Percentiles rank a stretch among this genome's conserved stretches.
These are phyloP conservation scores for Eonycteris spelaea DNA, from an alignment of 2,113 vertebrate species.

Conservation along the genomic window DNA sequence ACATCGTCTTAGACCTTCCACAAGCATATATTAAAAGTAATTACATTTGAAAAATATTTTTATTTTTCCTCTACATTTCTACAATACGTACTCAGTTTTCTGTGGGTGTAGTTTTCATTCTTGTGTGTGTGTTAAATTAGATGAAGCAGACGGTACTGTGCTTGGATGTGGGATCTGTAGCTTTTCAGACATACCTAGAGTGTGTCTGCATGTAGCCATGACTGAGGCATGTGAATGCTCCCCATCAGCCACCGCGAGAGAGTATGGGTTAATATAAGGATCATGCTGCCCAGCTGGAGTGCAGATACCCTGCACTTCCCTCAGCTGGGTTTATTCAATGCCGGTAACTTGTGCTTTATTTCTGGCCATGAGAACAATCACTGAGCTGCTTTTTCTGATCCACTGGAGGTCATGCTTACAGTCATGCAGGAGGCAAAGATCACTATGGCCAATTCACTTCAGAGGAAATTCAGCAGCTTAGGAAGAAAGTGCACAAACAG, in stretches of 20 bases:
- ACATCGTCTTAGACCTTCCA: constrained; percentile 89
- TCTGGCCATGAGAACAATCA: constrained; percentile 75
- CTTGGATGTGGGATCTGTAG: constrained; percentile 74
- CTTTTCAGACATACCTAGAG: constrained; percentile 59
- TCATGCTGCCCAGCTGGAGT: constrained; percentile 20
- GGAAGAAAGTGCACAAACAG: constrained; percentile 68
- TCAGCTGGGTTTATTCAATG: constrained; percentile 46
- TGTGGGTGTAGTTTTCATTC: constrained; percentile 70
- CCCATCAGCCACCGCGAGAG: constrained; percentile 42
- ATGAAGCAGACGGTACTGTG: constrained; percentile 80
- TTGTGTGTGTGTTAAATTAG: constrained; percentile 74
- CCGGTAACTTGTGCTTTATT: constrained; percentile 81
- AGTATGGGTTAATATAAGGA: constrained; percentile 51
- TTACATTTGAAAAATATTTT: constrained; percentile 90
- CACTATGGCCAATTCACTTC: constrained; percentile 54
- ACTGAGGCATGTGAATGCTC: accelerated
- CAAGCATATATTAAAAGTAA: constrained; percentile 90
- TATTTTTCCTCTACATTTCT: constrained; percentile 89
- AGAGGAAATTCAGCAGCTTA: constrained; percentile 78
- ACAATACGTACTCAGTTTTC: constrained; percentile 86
- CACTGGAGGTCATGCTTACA: constrained; percentile 63
- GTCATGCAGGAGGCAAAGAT: constrained; percentile 65
- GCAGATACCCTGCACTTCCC: constrained; percentile 22
- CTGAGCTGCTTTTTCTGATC: constrained; percentile 57
- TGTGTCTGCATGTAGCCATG: constrained; percentile 21